Percentiles rank a stretch among this genome's conserved stretches.
phyloP scores from a whole-genome alignment of 2,888 invertebrate species.

The Netelia virgata region DNA sequence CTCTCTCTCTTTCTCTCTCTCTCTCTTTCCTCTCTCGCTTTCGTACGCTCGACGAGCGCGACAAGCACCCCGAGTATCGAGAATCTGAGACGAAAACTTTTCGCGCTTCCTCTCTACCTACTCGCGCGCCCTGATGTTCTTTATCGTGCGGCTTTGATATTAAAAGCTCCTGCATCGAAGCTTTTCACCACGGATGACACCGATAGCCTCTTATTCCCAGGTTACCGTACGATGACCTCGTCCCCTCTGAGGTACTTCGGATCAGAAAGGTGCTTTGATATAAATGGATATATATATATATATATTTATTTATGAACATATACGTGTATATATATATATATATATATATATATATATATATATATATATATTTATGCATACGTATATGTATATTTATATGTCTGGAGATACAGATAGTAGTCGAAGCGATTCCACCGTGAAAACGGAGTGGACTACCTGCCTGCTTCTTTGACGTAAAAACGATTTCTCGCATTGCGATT shows the following conservation, averaged over 20 bases:
- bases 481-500: constrained; percentile 49
- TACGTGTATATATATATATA: not conserved
- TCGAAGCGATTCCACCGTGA: constrained; percentile 42
- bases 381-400: not conserved
- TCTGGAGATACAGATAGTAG: constrained; percentile 12
- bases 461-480: constrained; percentile 54
- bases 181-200: constrained; percentile 13
- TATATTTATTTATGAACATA: constrained; percentile 9
- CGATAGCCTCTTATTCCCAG: constrained; percentile 48
- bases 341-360: constrained; percentile 1
- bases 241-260: constrained; percentile 6
- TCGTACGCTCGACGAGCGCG: constrained; percentile 55
- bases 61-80: constrained; percentile 38
- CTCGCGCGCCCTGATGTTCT: constrained; percentile 35
- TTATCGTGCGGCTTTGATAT: constrained; percentile 51
- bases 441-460: constrained; percentile 29
- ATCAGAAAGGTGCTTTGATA: not conserved
- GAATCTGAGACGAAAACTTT: constrained; percentile 49
- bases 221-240: constrained; percentile 60
- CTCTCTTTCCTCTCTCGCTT: constrained; percentile 70
- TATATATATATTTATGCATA: constrained; percentile 10
- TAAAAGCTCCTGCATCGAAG: constrained; percentile 35
- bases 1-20: constrained; percentile 73
- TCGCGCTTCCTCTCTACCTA: constrained; percentile 21
- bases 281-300: constrained; percentile 3